Base-by-base conservation (phyloP, 2,113 vertebrate species). In the Chloropsis cyanopogon region DNA sequence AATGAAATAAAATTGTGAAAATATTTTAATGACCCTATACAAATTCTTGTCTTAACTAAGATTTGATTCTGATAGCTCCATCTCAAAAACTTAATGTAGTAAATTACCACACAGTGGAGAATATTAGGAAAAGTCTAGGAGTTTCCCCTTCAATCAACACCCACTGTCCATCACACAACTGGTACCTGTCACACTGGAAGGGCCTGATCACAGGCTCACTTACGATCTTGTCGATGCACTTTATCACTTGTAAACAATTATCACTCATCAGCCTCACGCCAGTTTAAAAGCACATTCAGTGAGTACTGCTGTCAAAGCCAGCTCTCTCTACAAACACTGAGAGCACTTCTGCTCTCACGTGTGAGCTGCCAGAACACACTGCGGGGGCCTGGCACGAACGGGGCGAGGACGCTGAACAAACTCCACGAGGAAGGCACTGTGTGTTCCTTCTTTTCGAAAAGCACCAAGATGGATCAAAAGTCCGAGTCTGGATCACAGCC, bases 301-400 rank as follows among this genome's bases (percentile, higher is more conserved):
- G 13, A 59, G 28, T n/a, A 50, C 26, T 44, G 26, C 33, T 56
- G 41, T 42, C 65, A 87, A 70, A 86, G 29, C 7, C 47, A 68
- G 5, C 29, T 60, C 57, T 54, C 37, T 65, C 37, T 37, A 29
- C 4, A 39, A 42, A 63, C 3, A 3, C 24, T 7, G 47, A 69
- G 47, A 85, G 49, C 20, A 56, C 15, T 82, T 84, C 22, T 65
- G 14, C 24, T 71, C n/a, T 82, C 61, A n/a, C 2, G 5, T 23
- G 4, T 25, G 46, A 85, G n/a, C 53, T 88, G 44, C n/a, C 37
- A 83, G 28, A 76, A 60, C 49, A 56, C 42, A 46, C 10, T 8
- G 11, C 6, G 25, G 29, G 13, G 23, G 35, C 8, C 60, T 2
- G 53, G n/a, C 4, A 42, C 1, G 1, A 73, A n/a, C 7, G 2